Percentiles rank a stretch among this genome's conserved stretches.
Evolutionary conservation across 2,888 invertebrate species (phyloP).

Genomic region (Hypomecis punctinalis): DNA sequence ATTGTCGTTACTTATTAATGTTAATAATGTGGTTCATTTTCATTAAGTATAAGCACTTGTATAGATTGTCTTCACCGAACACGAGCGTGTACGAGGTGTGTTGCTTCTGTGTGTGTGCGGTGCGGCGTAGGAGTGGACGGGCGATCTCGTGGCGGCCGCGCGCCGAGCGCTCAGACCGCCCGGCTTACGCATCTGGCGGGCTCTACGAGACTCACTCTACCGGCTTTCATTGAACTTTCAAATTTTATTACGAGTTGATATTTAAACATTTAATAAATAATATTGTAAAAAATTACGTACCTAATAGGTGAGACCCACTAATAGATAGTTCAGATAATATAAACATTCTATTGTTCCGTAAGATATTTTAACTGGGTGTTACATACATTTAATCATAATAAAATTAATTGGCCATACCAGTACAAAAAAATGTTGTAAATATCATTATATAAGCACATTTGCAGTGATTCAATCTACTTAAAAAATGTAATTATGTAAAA

Average conservation of each 20-base stretch:
- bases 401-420: slow-evolving; percentile 77
- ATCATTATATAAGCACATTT: slow-evolving; percentile 67
- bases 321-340: slow-evolving; percentile 38
- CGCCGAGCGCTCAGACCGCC: not conserved
- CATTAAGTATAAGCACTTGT: slow-evolving; percentile 54
- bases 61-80: slow-evolving; percentile 45
- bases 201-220: slow-evolving; percentile 40
- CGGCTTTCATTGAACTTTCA: slow-evolving; percentile 61
- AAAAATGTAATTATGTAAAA: slow-evolving; percentile 77
- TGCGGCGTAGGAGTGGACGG: slow-evolving; percentile 3
- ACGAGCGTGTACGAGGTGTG: slow-evolving; percentile 45
- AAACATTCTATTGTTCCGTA: slow-evolving; percentile 65
- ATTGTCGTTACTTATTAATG: slow-evolving; percentile 40
- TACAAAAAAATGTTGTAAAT: slow-evolving; percentile 80
- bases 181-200: not conserved
- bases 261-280: slow-evolving; percentile 61
- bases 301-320: slow-evolving; percentile 30
- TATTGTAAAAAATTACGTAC: slow-evolving; percentile 53
- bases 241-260: slow-evolving; percentile 72
- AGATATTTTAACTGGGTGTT: slow-evolving; percentile 71
- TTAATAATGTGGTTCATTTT: slow-evolving; percentile 32
- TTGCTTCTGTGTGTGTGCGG: slow-evolving; percentile 50
- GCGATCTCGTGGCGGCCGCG: not conserved
- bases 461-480: slow-evolving; percentile 79
- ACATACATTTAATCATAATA: slow-evolving; percentile 56